Percentiles rank a stretch among this genome's conserved stretches.
Conservation (phyloP, 2,113 vertebrate species). For the Burhinus bistriatus region DNA sequence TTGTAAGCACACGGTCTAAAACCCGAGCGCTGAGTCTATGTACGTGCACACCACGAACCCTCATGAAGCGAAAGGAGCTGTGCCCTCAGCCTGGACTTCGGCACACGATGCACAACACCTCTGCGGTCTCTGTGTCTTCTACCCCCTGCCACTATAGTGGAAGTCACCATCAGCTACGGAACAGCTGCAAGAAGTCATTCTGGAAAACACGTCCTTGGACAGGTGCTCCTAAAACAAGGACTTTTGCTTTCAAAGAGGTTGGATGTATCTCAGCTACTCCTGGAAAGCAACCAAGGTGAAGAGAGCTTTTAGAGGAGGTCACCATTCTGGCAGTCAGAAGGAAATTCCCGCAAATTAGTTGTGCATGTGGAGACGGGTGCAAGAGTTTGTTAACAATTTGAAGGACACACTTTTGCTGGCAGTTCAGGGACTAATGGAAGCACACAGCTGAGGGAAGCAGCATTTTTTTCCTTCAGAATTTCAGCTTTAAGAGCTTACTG, state of each 20-base stretch:
- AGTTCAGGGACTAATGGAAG: not conserved
- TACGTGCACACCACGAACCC: fast-evolving
- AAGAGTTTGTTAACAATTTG: not conserved
- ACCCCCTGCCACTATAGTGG: fast-evolving
- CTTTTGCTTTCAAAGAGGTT: not conserved
- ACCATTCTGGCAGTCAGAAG: not conserved
- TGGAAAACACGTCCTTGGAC: not conserved
- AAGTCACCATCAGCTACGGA: not conserved
- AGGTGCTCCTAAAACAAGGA: not conserved
- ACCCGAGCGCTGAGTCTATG: fast-evolving
- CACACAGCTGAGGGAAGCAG: not conserved
- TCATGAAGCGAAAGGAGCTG: not conserved
- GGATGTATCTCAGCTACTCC: not conserved
- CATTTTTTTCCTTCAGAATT: not conserved
- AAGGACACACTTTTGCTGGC: not conserved
- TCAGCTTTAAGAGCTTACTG: not conserved
- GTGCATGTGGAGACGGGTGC: not conserved
- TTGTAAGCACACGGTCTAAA: fast-evolving
- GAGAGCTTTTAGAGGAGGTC: not conserved
- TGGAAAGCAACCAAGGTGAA: not conserved
- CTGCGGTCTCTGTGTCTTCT: not conserved
- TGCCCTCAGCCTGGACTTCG: not conserved
- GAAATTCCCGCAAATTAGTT: not conserved
- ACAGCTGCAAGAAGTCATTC: not conserved
- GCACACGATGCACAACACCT: not conserved